These are phyloP conservation scores for Philopotamus ludificatus DNA, from an alignment of 1,140 invertebrate genomes.

Conservation along the genomic window DNA sequence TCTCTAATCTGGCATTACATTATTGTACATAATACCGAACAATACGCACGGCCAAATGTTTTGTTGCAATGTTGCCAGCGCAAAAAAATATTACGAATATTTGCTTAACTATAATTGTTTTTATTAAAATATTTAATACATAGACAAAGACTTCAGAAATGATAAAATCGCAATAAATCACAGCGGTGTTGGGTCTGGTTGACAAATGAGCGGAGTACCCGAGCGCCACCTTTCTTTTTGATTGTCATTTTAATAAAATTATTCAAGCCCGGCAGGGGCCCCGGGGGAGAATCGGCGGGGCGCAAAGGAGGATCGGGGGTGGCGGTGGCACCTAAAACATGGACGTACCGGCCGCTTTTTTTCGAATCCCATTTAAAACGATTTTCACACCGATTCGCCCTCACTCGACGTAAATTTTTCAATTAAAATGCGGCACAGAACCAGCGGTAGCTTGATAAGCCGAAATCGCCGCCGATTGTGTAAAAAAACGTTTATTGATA, in stretches of 20 bases:
- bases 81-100: no score
- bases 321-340: background rate
- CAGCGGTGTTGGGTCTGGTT: conserved; percentile 9
- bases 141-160: conserved; percentile 11
- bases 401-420: conserved; percentile 9
- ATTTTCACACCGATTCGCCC: conserved; percentile 10
- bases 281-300: background rate
- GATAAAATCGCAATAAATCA: conserved; percentile 31
- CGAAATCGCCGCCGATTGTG: conserved; percentile 11
- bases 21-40: no score
- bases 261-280: conserved; percentile 3
- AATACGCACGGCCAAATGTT: no score
- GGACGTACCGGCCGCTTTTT: conserved; percentile 5
- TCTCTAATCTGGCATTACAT: no score
- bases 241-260: conserved; percentile 35
- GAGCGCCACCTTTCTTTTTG: conserved; percentile 20
- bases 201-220: conserved; percentile 15
- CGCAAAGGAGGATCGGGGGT: background rate
- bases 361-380: conserved; percentile 6
- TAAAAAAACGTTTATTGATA: conserved; percentile 2
- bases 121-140: no score
- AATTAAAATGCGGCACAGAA: conserved; percentile 26
- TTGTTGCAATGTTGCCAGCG: no score
- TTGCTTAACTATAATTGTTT: no score
- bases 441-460: conserved; percentile 9